Conservation (phyloP, 1,140 invertebrate genomes). For the Drosophila carrolli region DNA sequence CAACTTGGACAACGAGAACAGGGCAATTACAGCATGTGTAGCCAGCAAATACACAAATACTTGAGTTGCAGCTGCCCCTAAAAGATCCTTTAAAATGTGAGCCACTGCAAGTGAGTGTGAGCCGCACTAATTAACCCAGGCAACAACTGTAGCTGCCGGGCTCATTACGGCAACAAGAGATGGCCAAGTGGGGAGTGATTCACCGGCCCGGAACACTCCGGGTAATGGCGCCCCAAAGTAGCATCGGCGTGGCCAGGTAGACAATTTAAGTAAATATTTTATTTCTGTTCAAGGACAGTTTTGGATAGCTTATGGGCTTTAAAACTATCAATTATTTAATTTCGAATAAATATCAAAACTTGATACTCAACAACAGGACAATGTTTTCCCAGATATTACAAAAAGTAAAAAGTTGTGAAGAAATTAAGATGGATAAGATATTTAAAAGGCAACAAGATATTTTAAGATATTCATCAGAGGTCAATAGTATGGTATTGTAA, state of each 20-base stretch:
- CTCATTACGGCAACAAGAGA: slow-evolving; percentile 51
- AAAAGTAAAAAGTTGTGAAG: too few species aligned
- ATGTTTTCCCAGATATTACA: too few species aligned
- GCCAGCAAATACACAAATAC: slow-evolving; percentile 41
- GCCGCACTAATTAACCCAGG: slow-evolving; percentile 60
- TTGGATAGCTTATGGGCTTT: neutral
- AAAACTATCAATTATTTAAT: neutral
- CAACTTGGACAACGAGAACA: slow-evolving; percentile 69
- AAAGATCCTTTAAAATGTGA: slow-evolving; percentile 73
- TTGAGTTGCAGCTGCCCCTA: slow-evolving; percentile 74
- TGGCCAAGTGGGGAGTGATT: slow-evolving; percentile 65
- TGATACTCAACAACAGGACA: too few species aligned
- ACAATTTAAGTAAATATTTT: slow-evolving; percentile 17
- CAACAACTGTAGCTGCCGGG: slow-evolving; percentile 41
- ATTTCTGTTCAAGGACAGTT: neutral
- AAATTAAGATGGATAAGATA: too few species aligned
- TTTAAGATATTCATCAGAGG: too few species aligned
- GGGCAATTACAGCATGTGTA: slow-evolving; percentile 66
- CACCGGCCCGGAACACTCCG: slow-evolving; percentile 6
- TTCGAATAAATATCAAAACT: slow-evolving; percentile 7
- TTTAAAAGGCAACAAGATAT: too few species aligned
- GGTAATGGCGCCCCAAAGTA: slow-evolving; percentile 17
- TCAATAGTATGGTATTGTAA: too few species aligned
- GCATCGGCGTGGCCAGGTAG: slow-evolving; percentile 3
- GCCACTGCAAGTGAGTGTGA: slow-evolving; percentile 12